phyloP scores from a whole-genome alignment of 2,113 vertebrate species.

The Condylura cristata region DNA sequence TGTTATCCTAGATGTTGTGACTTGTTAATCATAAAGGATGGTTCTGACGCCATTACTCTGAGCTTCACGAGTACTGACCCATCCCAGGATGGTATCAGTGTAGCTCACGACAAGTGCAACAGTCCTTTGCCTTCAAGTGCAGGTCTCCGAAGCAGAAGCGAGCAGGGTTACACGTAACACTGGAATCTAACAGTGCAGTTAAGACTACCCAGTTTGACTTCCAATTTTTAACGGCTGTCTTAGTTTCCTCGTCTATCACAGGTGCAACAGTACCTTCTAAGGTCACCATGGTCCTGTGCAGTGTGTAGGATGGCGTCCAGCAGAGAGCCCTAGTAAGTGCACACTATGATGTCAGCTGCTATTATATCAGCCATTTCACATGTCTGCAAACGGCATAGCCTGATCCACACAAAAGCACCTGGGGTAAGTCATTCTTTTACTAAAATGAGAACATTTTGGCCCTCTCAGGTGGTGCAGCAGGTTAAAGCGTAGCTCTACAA shows the following conservation, averaged over 20 bases:
- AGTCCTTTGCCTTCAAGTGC: neutral
- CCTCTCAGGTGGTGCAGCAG: too few species aligned
- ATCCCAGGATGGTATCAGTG: neutral
- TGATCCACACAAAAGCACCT: slow-evolving; percentile 26
- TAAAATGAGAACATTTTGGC: slow-evolving; percentile 51
- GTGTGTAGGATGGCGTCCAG: neutral
- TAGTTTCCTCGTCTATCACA: neutral
- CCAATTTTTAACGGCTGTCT: neutral
- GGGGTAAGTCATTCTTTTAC: slow-evolving; percentile 24
- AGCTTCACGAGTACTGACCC: neutral
- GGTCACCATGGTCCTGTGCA: neutral
- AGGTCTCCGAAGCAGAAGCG: neutral
- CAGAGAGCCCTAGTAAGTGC: neutral
- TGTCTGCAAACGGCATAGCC: neutral
- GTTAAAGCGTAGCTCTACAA: too few species aligned
- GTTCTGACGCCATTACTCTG: slow-evolving; percentile 1
- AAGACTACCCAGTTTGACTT: neutral
- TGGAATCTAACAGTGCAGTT: neutral
- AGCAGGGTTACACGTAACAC: neutral
- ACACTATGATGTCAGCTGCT: neutral
- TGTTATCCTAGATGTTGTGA: slow-evolving; percentile 24
- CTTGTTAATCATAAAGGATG: slow-evolving; percentile 3
- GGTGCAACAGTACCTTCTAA: neutral
- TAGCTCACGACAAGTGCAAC: neutral
- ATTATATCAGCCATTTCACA: neutral